phyloP scores from a whole-genome alignment of 2,113 vertebrate species.

The Bambusicola thoracicus region DNA sequence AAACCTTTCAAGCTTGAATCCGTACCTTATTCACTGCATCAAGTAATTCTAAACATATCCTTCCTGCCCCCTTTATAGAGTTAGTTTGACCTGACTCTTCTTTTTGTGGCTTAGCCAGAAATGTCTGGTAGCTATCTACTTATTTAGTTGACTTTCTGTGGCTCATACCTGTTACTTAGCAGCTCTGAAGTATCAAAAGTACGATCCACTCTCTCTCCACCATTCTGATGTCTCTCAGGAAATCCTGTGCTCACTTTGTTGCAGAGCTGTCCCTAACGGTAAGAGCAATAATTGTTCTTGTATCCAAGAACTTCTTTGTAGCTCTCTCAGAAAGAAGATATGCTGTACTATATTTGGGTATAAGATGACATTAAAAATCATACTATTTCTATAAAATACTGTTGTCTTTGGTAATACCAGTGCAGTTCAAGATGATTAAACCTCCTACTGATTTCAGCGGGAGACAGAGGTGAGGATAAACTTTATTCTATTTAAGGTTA shows the following conservation, averaged over 20 bases:
- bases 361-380: background rate
- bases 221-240: background rate
- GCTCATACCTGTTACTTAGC: background rate
- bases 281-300: background rate
- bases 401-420: background rate
- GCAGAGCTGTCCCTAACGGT: background rate
- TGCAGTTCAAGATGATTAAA: background rate
- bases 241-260: background rate
- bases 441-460: background rate
- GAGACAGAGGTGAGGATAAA: background rate
- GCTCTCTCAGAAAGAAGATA: background rate
- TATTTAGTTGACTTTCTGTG: background rate
- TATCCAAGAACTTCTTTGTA: background rate
- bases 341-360: background rate
- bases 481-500: background rate
- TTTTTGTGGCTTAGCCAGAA: background rate
- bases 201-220: background rate
- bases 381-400: background rate
- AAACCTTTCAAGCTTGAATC: conserved; percentile 51
- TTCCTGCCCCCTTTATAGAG: background rate
- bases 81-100: background rate
- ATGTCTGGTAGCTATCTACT: background rate
- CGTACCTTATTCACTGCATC: conserved; percentile 4
- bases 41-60: conserved; percentile 34
- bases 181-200: background rate